phyloP scores from a whole-genome alignment of 2,113 vertebrate genomes.

The Corapipo altera region DNA sequence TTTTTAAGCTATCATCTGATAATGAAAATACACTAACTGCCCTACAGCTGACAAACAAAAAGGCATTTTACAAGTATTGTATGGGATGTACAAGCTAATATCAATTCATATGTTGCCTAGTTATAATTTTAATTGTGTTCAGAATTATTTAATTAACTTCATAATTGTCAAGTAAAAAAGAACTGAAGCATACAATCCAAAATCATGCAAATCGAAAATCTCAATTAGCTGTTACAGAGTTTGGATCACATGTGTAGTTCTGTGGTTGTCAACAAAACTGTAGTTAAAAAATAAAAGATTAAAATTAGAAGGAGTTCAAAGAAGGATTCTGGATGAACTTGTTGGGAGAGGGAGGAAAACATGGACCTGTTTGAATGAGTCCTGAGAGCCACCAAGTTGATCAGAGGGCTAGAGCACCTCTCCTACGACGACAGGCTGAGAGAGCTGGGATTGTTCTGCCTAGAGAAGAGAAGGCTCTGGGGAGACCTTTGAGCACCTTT shows the following conservation, averaged over 20 bases:
- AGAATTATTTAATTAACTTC: not conserved
- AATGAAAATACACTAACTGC: not conserved
- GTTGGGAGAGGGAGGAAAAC: not conserved
- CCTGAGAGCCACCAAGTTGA: not conserved
- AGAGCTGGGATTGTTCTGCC: not conserved
- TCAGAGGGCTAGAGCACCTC: not conserved
- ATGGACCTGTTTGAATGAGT: not conserved
- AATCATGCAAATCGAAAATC: not conserved
- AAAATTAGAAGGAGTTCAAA: not conserved
- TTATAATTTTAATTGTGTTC: not conserved
- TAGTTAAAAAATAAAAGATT: not conserved
- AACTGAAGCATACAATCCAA: not conserved
- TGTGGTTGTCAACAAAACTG: not conserved
- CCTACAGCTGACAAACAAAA: not conserved
- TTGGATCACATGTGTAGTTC: fast-evolving
- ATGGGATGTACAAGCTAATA: not conserved
- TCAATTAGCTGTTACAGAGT: not conserved
- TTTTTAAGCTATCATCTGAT: not conserved
- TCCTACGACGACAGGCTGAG: not conserved
- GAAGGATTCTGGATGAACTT: not conserved
- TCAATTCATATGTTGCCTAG: not conserved
- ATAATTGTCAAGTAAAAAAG: not conserved
- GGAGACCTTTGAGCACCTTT: not conserved
- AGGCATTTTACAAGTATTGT: not conserved
- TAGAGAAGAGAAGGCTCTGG: not conserved